Percentiles rank a stretch among this genome's conserved stretches.
phyloP scores from a whole-genome alignment of 2,113 vertebrate species.

The Megaleporinus macrocephalus region DNA sequence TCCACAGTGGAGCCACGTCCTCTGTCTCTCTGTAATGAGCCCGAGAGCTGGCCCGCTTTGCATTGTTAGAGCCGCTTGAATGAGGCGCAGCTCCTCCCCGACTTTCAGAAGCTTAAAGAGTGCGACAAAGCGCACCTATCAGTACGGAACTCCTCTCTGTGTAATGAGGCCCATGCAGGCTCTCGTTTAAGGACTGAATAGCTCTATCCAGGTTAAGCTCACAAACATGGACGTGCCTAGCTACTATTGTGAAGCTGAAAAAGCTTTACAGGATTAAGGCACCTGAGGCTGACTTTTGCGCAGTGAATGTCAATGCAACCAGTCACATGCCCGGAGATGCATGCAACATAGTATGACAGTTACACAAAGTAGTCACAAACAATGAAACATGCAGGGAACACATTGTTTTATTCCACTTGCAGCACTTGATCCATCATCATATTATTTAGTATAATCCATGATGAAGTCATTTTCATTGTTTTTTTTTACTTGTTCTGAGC shows the following conservation, averaged over 20 bases:
- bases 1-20: conserved; percentile 22
- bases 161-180: background rate
- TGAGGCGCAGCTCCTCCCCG: conserved; percentile 16
- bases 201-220: background rate
- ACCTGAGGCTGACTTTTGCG: background rate
- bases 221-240: background rate
- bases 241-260: background rate
- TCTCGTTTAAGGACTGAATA: background rate
- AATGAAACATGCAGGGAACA: too few relatives aligned
- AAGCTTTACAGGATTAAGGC: background rate
- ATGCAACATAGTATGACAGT: too few relatives aligned
- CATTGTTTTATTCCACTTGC: too few relatives aligned
- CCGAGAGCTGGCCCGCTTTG: conserved; percentile 38
- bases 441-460: too few relatives aligned
- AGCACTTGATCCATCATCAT: too few relatives aligned
- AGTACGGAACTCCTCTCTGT: background rate
- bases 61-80: conserved; percentile 39
- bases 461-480: too few relatives aligned
- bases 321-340: too few relatives aligned
- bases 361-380: too few relatives aligned
- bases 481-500: too few relatives aligned
- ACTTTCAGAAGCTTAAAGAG: background rate
- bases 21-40: conserved; percentile 48
- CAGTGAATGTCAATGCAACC: too few relatives aligned
- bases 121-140: background rate